A percentile compares a stretch with the other conserved stretches of the same genome.
These are phyloP conservation scores for Aphidius colemani DNA, from an alignment of 2,888 invertebrate genomes.

Conservation along the genomic window DNA sequence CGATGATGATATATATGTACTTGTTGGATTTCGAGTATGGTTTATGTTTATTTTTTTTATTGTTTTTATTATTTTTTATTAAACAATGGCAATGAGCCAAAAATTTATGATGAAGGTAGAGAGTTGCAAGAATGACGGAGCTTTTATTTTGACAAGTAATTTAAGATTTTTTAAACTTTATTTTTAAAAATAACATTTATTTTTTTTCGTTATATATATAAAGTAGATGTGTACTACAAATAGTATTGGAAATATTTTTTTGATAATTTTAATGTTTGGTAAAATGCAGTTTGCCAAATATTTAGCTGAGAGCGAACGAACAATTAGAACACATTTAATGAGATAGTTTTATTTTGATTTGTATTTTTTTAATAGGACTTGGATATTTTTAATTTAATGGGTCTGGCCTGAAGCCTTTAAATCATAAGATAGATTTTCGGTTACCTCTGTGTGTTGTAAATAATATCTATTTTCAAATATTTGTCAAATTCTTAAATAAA, in stretches of 20 bases:
- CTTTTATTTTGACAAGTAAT: constrained; percentile 2
- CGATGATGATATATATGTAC: background rate
- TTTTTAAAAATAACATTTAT: background rate
- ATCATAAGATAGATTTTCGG: too few relatives aligned
- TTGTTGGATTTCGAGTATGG: constrained; percentile 2
- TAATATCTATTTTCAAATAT: too few relatives aligned
- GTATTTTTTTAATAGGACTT: background rate
- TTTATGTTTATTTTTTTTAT: constrained; percentile 5
- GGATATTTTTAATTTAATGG: background rate
- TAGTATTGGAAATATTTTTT: background rate
- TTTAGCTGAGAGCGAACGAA: constrained; percentile 28
- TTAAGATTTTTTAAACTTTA: background rate
- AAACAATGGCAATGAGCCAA: constrained; percentile 24
- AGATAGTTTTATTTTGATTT: constrained; percentile 3
- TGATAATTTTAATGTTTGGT: background rate
- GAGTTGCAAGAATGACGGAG: constrained; percentile 19
- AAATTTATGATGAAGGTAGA: constrained; percentile 15
- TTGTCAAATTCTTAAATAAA: too few relatives aligned
- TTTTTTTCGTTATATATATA: too few relatives aligned
- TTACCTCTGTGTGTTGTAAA: too few relatives aligned
- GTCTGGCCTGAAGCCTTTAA: too few relatives aligned
- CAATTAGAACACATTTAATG: constrained; percentile 15
- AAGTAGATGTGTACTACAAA: background rate
- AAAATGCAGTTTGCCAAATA: too few relatives aligned
- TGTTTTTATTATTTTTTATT: constrained; percentile 4